phyloP scores from a whole-genome alignment of 2,888 invertebrate genomes.

The Anticlea derivata region DNA sequence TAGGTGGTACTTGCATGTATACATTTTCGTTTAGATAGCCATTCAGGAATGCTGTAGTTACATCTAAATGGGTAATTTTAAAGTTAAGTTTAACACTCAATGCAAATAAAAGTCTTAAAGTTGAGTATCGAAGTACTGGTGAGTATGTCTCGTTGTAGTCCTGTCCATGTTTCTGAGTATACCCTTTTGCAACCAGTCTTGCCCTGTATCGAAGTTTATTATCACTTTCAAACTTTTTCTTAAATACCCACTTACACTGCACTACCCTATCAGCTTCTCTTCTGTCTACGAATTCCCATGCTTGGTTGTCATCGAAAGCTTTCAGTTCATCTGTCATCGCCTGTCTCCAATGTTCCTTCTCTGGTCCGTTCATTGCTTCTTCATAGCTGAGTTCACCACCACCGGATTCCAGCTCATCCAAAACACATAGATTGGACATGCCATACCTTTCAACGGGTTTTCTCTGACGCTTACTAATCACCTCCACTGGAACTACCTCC shows the following conservation, averaged over 20 bases:
- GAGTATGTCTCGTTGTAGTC: slow-evolving; percentile 29
- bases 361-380: slow-evolving; percentile 25
- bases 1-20: slow-evolving; percentile 31
- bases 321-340: slow-evolving; percentile 32
- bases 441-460: not conserved
- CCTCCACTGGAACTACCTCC: not conserved
- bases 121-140: slow-evolving; percentile 26
- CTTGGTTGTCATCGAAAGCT: slow-evolving; percentile 33
- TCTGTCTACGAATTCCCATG: slow-evolving; percentile 33
- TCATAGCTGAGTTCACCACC: not conserved
- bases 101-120: slow-evolving; percentile 27
- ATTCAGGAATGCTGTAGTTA: slow-evolving; percentile 26
- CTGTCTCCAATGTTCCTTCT: slow-evolving; percentile 27
- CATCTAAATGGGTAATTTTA: slow-evolving; percentile 26
- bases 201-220: slow-evolving; percentile 23
- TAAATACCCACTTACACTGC: slow-evolving; percentile 33
- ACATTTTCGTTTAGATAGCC: slow-evolving; percentile 25
- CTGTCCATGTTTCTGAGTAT: slow-evolving; percentile 21
- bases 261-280: slow-evolving; percentile 26
- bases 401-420: no score
- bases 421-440: not conserved
- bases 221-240: slow-evolving; percentile 27
- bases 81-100: slow-evolving; percentile 17
- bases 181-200: slow-evolving; percentile 29
- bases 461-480: no score